Conservation (phyloP, 2,113 vertebrate species). For the Pristiophorus japonicus region DNA sequence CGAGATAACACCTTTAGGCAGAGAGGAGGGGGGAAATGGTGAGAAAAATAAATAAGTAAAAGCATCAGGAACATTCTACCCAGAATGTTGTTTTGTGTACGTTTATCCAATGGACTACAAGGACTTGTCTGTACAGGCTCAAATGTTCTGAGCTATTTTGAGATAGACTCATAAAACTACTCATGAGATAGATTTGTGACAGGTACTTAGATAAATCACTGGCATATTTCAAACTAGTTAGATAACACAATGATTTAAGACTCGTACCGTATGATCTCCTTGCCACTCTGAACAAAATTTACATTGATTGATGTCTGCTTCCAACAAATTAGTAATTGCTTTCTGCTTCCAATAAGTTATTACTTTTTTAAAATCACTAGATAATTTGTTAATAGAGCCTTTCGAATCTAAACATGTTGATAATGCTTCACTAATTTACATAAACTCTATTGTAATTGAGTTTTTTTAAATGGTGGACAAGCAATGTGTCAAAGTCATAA, state of each 20-base stretch:
- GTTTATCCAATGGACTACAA: background rate
- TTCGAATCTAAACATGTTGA: background rate
- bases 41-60: background rate
- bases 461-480: background rate
- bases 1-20: background rate
- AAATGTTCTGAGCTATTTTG: constrained; percentile 26
- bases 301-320: background rate
- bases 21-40: background rate
- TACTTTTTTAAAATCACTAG: background rate
- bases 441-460: background rate
- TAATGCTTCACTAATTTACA: background rate
- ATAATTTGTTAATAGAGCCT: background rate
- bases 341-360: background rate
- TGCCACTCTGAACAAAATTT: background rate
- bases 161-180: background rate
- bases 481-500: background rate
- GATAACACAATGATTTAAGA: background rate
- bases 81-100: background rate
- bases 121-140: background rate
- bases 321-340: background rate
- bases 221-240: background rate
- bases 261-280: background rate
- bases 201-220: constrained; percentile 25
- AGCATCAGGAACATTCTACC: background rate
- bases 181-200: constrained; percentile 13